A percentile compares a stretch with the other conserved stretches of the same genome.
phyloP scores from a whole-genome alignment of 2,888 invertebrate genomes.

The Netelia inedita region DNA sequence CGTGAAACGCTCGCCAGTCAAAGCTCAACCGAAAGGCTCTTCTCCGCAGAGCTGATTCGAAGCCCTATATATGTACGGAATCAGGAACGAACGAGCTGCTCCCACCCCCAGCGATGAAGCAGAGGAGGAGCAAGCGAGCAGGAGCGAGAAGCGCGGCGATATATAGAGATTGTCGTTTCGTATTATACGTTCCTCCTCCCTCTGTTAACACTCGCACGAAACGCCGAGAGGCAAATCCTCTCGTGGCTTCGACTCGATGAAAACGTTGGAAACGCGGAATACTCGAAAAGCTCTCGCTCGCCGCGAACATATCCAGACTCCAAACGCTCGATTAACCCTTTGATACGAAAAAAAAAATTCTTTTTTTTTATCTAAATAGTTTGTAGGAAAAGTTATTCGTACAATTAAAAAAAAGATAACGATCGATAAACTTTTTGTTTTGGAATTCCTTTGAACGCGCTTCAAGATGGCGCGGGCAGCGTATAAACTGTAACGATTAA shows the following conservation, averaged over 20 bases:
- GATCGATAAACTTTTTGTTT: no score
- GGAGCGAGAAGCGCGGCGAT: background rate
- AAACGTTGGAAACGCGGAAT: constrained; percentile 25
- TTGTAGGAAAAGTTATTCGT: no score
- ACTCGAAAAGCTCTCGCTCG: background rate
- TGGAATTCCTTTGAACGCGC: background rate
- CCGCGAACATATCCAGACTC: background rate
- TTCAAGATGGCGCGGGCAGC: background rate
- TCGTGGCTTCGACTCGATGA: background rate
- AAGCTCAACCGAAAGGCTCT: constrained; percentile 47
- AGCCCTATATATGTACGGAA: constrained; percentile 12
- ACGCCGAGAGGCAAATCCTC: background rate
- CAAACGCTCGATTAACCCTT: constrained; percentile 1
- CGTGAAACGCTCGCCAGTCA: constrained; percentile 39
- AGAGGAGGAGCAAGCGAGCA: constrained; percentile 6
- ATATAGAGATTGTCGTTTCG: constrained; percentile 33
- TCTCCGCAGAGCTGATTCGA: constrained; percentile 9
- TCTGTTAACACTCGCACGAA: background rate
- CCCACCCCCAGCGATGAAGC: constrained; percentile 1
- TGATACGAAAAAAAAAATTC: background rate
- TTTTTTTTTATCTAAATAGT: no score
- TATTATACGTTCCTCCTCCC: constrained; percentile 12
- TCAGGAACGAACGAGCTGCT: background rate
- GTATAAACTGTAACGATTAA: constrained; percentile 42
- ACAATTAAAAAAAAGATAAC: no score